Evolutionary conservation across 2,797 vertebrate genomes (phyloP).

Genomic region (Muscicapa comitata): DNA sequence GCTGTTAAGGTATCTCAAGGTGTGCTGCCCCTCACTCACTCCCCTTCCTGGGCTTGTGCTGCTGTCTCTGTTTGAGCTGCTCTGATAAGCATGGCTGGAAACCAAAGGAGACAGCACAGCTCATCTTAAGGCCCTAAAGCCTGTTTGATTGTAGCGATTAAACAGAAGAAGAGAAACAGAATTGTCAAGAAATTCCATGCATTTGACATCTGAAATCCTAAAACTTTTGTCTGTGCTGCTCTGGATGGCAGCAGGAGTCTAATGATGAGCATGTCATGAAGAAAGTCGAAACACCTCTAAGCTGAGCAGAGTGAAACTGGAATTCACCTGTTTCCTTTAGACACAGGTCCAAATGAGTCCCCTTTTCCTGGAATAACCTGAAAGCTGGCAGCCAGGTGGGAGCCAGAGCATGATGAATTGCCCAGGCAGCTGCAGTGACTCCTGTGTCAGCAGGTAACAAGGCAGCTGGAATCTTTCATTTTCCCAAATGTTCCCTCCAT

Average conservation of each 20-base stretch:
- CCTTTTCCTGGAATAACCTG: neutral
- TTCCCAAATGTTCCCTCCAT: neutral
- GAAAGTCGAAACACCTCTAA: neutral
- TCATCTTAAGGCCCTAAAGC: neutral
- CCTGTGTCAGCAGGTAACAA: neutral
- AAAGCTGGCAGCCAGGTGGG: neutral
- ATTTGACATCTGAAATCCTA: neutral
- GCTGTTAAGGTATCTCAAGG: neutral
- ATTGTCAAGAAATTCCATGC: neutral
- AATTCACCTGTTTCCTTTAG: neutral
- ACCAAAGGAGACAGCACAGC: neutral
- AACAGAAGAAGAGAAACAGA: neutral
- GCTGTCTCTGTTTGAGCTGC: neutral
- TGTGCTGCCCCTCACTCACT: rapidly evolving
- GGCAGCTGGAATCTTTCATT: neutral
- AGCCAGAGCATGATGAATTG: neutral
- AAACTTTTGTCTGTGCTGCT: neutral
- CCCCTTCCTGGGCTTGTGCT: neutral
- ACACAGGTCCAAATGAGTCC: neutral
- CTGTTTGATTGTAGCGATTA: neutral
- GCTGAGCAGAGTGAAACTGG: neutral
- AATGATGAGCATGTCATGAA: neutral
- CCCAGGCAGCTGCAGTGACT: neutral
- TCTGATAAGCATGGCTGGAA: neutral
- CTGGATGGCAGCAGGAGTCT: neutral